Evolutionary conservation across 2,888 invertebrate genomes (phyloP).

Genomic region (Exocentrus adspersus): DNA sequence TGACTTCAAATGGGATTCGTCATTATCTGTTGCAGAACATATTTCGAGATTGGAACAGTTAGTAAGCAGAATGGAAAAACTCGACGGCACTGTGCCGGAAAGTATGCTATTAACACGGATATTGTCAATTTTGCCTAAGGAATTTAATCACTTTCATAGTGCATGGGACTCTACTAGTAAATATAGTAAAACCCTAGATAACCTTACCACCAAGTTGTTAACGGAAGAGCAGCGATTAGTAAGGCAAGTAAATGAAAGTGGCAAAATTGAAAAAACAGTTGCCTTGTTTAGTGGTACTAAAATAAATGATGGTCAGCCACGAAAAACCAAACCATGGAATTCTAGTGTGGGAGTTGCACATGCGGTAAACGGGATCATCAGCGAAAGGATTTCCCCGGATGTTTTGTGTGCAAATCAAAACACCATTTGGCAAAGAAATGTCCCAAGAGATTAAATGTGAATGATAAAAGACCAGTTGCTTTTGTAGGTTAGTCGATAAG

Average conservation of each 20-base stretch:
- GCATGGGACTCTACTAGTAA: too few relatives aligned
- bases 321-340: conserved; percentile 13
- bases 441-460: not conserved
- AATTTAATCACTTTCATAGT: too few relatives aligned
- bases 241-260: not conserved
- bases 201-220: not conserved
- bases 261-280: not conserved
- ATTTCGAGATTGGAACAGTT: too few relatives aligned
- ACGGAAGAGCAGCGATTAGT: not conserved
- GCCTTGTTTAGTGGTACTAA: not conserved
- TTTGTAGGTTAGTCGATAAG: too few relatives aligned
- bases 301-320: not conserved
- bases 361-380: conserved; percentile 33
- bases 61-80: too few relatives aligned
- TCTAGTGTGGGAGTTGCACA: conserved; percentile 29
- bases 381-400: conserved; percentile 33
- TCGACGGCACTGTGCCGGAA: too few relatives aligned
- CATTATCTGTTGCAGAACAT: too few relatives aligned
- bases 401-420: conserved; percentile 29
- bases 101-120: too few relatives aligned
- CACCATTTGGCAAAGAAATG: not conserved
- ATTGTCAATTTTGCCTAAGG: too few relatives aligned
- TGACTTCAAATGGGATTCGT: too few relatives aligned
- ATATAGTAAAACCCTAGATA: too few relatives aligned
- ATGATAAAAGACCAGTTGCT: not conserved